Conservation (phyloP, 2,113 vertebrate species). For the Ciconia boyciana region DNA sequence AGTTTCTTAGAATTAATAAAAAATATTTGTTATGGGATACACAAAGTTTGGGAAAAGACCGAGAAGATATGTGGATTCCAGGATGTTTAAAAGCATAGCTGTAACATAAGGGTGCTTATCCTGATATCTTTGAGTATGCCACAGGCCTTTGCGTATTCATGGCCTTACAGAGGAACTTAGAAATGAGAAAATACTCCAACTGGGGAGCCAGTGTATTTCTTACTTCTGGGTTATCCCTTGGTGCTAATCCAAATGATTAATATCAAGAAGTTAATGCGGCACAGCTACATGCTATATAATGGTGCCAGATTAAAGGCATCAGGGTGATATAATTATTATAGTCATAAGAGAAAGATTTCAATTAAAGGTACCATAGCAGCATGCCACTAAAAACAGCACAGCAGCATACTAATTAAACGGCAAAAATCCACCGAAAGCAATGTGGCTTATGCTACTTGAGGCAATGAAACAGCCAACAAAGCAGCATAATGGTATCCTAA, state of each 20-base stretch:
- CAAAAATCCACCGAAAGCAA: conserved; percentile 8
- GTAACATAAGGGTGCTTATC: not conserved
- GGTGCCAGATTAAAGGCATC: conserved; percentile 56
- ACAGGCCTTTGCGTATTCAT: not conserved
- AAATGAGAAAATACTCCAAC: not conserved
- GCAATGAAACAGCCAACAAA: conserved; percentile 35
- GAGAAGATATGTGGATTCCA: not conserved
- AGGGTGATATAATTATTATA: conserved; percentile 58
- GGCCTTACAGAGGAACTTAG: not conserved
- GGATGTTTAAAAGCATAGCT: not conserved
- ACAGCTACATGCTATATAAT: conserved; percentile 34
- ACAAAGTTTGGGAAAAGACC: not conserved
- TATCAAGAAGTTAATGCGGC: conserved; percentile 45
- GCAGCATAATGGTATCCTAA: not conserved
- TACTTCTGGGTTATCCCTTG: conserved; percentile 41
- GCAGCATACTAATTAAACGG: conserved; percentile 64
- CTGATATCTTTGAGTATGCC: not conserved
- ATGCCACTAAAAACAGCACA: conserved; percentile 62
- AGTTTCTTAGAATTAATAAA: not conserved
- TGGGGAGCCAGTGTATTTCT: not conserved
- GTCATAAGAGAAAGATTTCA: conserved; percentile 65
- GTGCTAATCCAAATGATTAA: conserved; percentile 54
- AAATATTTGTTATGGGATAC: not conserved
- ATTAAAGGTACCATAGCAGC: conserved; percentile 64
- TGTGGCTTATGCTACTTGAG: not conserved